A percentile compares a stretch with the other conserved stretches of the same genome.
These are phyloP conservation scores for Ageneiosus marmoratus DNA, from an alignment of 2,113 vertebrate genomes.

Conservation along the genomic window DNA sequence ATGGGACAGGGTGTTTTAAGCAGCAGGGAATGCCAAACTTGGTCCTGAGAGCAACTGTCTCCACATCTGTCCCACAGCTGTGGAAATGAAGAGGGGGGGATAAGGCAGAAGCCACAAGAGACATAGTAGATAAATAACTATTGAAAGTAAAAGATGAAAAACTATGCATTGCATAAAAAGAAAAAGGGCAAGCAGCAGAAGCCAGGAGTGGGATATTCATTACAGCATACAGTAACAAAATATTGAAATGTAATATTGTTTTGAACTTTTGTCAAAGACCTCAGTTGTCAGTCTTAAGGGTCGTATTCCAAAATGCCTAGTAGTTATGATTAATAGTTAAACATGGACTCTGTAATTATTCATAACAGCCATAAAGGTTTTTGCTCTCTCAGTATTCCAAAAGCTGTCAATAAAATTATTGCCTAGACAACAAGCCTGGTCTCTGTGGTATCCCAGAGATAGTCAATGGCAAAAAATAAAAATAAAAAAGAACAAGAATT, in stretches of 20 bases:
- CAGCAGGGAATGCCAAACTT: constrained; percentile 32
- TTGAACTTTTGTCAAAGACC: background rate
- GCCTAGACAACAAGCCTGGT: background rate
- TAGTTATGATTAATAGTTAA: background rate
- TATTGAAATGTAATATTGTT: background rate
- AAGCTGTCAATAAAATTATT: background rate
- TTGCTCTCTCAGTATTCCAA: background rate
- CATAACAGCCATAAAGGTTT: background rate
- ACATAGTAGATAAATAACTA: too few species aligned
- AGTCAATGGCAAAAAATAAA: background rate
- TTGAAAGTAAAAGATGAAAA: background rate
- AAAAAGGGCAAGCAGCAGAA: background rate
- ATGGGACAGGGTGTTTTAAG: background rate
- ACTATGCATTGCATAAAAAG: background rate
- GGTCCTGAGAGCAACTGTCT: constrained; percentile 40
- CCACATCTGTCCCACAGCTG: constrained; percentile 50
- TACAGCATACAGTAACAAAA: background rate
- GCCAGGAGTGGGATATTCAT: background rate
- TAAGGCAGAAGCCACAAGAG: too few species aligned
- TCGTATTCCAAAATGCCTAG: background rate
- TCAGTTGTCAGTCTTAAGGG: background rate
- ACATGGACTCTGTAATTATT: background rate
- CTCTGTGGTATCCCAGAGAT: background rate
- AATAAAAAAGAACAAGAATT: background rate
- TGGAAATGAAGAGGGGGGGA: background rate